Percentiles rank a stretch among this genome's conserved stretches.
Evolutionary conservation across 2,113 vertebrate genomes (phyloP).

Genomic region (Leptocoma aspasia): DNA sequence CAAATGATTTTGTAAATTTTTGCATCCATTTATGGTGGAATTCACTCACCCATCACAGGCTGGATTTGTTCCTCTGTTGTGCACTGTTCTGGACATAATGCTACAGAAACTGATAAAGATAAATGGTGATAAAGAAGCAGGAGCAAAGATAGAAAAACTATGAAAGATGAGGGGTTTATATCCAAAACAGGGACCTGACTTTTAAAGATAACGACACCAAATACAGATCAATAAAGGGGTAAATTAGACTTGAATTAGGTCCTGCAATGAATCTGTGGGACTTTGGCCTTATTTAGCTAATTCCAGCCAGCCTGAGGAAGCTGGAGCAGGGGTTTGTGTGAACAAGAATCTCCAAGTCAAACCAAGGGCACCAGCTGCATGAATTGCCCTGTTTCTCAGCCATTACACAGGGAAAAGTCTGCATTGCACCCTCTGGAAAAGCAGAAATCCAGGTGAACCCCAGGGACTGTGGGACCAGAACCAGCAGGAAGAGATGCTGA

Average conservation of each 20-base stretch:
- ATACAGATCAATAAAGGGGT: conserved; percentile 11
- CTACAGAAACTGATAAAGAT: background rate
- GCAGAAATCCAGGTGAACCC: background rate
- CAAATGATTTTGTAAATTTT: background rate
- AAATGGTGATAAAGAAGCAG: conserved; percentile 1
- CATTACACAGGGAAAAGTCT: fast-evolving
- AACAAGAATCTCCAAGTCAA: background rate
- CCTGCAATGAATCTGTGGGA: background rate
- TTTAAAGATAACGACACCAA: background rate
- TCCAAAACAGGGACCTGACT: background rate
- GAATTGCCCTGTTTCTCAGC: background rate
- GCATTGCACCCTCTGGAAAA: background rate
- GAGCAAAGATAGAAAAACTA: background rate
- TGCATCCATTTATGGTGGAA: fast-evolving
- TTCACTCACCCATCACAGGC: background rate
- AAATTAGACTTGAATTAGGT: conserved; percentile 2
- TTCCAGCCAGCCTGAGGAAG: background rate
- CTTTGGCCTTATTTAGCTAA: background rate
- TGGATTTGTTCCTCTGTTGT: background rate
- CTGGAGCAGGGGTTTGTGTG: background rate
- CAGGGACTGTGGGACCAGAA: no score
- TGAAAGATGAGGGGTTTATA: conserved; percentile 23
- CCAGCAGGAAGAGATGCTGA: background rate
- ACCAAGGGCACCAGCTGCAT: fast-evolving
- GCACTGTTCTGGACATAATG: background rate